Evolutionary conservation across 64 coral and sea anemone species (phyloP).

Genomic region (Montipora foliosa): DNA sequence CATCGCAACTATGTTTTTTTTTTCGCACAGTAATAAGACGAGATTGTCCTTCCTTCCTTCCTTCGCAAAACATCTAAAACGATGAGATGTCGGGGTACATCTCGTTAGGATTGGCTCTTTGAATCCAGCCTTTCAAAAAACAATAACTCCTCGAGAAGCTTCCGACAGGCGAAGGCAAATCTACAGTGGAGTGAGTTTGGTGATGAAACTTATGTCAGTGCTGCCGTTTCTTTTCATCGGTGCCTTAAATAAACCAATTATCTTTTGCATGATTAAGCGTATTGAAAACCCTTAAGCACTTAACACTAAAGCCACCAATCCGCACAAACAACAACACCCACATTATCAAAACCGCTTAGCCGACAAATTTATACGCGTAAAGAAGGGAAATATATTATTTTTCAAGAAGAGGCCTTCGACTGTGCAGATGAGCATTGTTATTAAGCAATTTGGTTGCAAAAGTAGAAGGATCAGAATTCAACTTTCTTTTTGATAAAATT

Average conservation of each 20-base stretch:
- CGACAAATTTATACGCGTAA: neutral
- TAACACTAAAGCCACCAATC: neutral
- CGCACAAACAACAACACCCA: neutral
- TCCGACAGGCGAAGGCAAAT: neutral
- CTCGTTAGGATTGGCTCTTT: too few relatives aligned
- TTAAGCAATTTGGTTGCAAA: too few relatives aligned
- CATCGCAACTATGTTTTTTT: neutral
- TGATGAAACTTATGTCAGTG: neutral
- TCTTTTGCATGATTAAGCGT: neutral
- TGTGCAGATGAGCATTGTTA: too few relatives aligned
- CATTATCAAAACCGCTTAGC: neutral
- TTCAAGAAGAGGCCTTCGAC: too few relatives aligned
- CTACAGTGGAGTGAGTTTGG: neutral
- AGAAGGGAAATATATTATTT: too few relatives aligned
- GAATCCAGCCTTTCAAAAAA: neutral
- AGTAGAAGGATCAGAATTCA: too few relatives aligned
- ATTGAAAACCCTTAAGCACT: neutral
- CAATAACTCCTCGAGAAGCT: neutral
- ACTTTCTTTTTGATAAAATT: too few relatives aligned
- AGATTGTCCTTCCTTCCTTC: neutral
- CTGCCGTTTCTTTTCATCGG: neutral
- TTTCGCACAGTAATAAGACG: neutral
- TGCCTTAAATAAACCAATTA: constrained; percentile 11
- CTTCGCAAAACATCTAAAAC: neutral
- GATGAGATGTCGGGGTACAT: too few relatives aligned